These are phyloP conservation scores for Ctenoplectra terminalis DNA, from an alignment of 1,140 invertebrate genomes.

Conservation along the genomic window DNA sequence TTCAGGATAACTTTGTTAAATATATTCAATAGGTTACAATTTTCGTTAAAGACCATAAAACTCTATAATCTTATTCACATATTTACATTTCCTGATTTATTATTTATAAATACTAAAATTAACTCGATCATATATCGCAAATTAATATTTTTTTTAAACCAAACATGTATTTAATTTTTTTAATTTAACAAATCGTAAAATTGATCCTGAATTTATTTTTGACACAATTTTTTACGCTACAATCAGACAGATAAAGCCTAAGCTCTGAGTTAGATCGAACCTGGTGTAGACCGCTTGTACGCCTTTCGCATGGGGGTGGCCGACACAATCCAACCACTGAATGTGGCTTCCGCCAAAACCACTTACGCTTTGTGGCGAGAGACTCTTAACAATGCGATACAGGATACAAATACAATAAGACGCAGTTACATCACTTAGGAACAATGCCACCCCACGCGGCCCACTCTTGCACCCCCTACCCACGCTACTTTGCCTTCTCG, in stretches of 20 bases:
- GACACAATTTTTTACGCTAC: no score
- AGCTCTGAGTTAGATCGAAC: conserved; percentile 59
- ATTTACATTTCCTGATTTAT: not conserved
- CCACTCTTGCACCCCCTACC: conserved; percentile 54
- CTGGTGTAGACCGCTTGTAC: conserved; percentile 67
- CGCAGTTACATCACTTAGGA: conserved; percentile 84
- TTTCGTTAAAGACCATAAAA: not conserved
- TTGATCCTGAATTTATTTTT: not conserved
- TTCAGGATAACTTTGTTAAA: conserved; percentile 53
- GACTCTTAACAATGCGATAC: conserved; percentile 83
- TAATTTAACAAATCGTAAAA: not conserved
- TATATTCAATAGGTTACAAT: not conserved
- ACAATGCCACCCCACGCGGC: conserved; percentile 77
- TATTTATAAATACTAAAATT: not conserved
- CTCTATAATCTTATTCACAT: not conserved
- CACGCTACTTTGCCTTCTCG: conserved; percentile 43
- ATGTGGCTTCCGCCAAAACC: conserved; percentile 83
- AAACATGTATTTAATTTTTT: not conserved
- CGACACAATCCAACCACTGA: conserved; percentile 82
- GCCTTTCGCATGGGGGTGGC: conserved; percentile 73
- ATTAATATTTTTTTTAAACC: not conserved
- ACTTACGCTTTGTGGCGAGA: conserved; percentile 83
- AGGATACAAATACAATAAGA: conserved; percentile 84
- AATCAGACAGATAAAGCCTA: not conserved
- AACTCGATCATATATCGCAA: not conserved